These are phyloP conservation scores for Fulmarus glacialis DNA, from an alignment of 2,113 vertebrate genomes.

Conservation along the genomic window DNA sequence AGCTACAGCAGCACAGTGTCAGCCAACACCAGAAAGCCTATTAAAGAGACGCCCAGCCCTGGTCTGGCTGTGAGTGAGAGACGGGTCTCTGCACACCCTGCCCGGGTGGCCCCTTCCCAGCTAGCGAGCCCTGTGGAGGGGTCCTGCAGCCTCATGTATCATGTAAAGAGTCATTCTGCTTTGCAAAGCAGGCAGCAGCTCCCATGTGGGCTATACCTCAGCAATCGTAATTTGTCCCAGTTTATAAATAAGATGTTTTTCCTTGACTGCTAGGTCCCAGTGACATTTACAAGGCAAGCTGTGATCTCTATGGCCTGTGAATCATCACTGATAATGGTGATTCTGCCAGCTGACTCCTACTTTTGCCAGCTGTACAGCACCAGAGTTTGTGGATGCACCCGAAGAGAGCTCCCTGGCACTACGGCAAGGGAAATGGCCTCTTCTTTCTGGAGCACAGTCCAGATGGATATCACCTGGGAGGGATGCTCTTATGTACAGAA, in stretches of 20 bases:
- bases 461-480: background rate
- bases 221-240: rapidly evolving
- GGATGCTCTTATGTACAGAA: background rate
- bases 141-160: background rate
- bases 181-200: background rate
- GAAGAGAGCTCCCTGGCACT: background rate
- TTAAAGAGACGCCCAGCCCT: background rate
- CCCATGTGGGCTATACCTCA: background rate
- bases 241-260: constrained; percentile 31
- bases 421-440: background rate
- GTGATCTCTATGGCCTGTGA: constrained; percentile 10
- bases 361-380: background rate
- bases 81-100: background rate
- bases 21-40: background rate
- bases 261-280: background rate
- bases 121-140: background rate
- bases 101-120: background rate
- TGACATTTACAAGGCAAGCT: background rate
- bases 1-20: background rate
- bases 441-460: background rate
- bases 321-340: background rate
- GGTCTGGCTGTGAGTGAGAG: background rate
- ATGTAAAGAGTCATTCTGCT: background rate
- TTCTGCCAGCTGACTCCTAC: background rate
- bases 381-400: background rate